These are phyloP conservation scores for Brienomyrus brachyistius DNA, from an alignment of 2,113 vertebrate species.

Conservation along the genomic window DNA sequence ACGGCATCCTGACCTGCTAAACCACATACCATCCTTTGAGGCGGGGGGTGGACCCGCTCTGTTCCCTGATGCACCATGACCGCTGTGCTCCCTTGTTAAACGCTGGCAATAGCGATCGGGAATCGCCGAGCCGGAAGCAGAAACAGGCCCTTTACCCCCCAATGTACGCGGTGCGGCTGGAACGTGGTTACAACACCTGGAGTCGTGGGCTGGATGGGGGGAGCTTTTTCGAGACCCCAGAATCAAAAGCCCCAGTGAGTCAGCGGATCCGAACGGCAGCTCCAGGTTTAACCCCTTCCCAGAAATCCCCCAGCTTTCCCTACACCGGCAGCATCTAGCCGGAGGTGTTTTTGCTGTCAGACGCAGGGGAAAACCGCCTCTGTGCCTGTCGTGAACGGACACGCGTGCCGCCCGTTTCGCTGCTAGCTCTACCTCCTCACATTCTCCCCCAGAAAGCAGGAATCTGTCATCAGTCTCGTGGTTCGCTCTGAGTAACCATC, in stretches of 20 bases:
- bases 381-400: not conserved
- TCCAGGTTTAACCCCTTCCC: slow-evolving; percentile 20
- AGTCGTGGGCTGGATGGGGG: slow-evolving; percentile 25
- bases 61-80: not conserved
- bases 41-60: not conserved
- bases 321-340: not conserved
- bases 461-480: not conserved
- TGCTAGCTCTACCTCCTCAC: not conserved
- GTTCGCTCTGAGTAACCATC: not conserved
- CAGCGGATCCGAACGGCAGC: slow-evolving; percentile 25
- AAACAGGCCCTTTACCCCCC: not conserved
- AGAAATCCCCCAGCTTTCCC: not conserved
- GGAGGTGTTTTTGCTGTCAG: not conserved
- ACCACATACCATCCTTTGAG: not conserved
- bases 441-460: not conserved
- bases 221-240: slow-evolving; percentile 30
- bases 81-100: not conserved
- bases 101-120: not conserved
- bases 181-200: slow-evolving; percentile 27
- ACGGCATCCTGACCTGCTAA: not conserved
- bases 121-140: not conserved
- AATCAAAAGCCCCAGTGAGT: slow-evolving; percentile 34
- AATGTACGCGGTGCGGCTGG: not conserved
- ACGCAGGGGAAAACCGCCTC: not conserved
- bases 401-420: not conserved